Percentiles rank a stretch among this genome's conserved stretches.
Evolutionary conservation across 2,797 vertebrate species (phyloP).

Genomic region (Macropodus opercularis): DNA sequence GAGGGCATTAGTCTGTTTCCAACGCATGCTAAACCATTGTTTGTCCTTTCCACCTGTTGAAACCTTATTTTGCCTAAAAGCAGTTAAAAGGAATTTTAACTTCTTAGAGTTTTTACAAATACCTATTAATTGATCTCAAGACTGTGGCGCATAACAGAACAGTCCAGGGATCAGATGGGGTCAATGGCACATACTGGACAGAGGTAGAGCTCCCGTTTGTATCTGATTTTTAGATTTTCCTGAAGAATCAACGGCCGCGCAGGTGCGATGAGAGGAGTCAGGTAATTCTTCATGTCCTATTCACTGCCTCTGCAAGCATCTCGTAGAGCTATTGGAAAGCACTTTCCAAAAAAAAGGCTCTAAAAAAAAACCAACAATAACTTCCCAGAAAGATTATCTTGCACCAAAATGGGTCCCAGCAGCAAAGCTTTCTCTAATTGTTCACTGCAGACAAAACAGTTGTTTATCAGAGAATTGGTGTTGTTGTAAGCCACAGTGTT

Average conservation of each 20-base stretch:
- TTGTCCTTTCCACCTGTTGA: too few species aligned
- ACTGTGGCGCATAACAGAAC: too few species aligned
- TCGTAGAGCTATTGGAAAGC: constrained; percentile 30
- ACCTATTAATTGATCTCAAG: too few species aligned
- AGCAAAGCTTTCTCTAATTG: constrained; percentile 58
- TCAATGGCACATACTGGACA: too few species aligned
- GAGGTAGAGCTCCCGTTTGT: background rate
- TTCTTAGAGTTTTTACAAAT: too few species aligned
- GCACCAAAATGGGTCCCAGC: constrained; percentile 42
- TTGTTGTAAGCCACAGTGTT: constrained; percentile 61
- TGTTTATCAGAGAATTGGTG: constrained; percentile 66
- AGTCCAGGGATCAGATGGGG: too few species aligned
- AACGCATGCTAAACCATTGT: too few species aligned
- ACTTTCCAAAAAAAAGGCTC: constrained; percentile 28
- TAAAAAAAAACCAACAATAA: constrained; percentile 49
- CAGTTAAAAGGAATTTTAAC: too few species aligned
- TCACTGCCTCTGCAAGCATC: constrained; percentile 14
- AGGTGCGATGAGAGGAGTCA: background rate
- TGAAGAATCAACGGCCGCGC: background rate
- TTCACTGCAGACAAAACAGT: constrained; percentile 64
- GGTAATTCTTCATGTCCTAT: constrained; percentile 16
- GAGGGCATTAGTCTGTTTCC: too few species aligned
- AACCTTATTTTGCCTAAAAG: too few species aligned
- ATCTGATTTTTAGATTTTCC: too few species aligned
- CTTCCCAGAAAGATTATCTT: constrained; percentile 45